These are phyloP conservation scores for Columba guinea DNA, from an alignment of 2,797 vertebrate genomes.

Conservation along the genomic window DNA sequence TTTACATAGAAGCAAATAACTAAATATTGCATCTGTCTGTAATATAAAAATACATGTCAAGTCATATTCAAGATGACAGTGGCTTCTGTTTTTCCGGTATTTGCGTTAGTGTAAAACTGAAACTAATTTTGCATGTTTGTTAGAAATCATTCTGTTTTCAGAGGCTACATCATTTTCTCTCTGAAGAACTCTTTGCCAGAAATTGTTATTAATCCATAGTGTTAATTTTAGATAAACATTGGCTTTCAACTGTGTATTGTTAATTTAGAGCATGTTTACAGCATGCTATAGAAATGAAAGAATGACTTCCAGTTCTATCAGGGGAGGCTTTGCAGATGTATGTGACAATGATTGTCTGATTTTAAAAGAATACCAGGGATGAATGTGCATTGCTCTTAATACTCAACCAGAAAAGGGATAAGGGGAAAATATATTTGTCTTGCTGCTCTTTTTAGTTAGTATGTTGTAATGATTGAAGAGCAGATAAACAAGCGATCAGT, in stretches of 20 bases:
- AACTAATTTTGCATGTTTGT: slow-evolving; percentile 33
- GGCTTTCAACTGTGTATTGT: neutral
- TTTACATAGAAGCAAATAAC: slow-evolving; percentile 75
- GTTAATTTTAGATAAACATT: neutral
- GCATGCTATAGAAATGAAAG: slow-evolving; percentile 9
- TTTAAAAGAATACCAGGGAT: neutral
- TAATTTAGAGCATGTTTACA: slow-evolving; percentile 29
- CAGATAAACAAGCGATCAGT: slow-evolving; percentile 15
- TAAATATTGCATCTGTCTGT: slow-evolving; percentile 70
- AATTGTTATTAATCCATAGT: neutral
- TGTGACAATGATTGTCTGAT: neutral
- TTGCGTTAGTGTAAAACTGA: slow-evolving; percentile 44
- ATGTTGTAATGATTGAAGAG: neutral
- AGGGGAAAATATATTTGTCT: neutral
- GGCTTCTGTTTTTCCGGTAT: slow-evolving; percentile 39
- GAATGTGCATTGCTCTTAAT: neutral
- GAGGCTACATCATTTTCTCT: slow-evolving; percentile 26
- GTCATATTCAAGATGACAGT: slow-evolving; percentile 3
- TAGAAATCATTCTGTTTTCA: slow-evolving; percentile 31
- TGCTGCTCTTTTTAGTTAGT: neutral
- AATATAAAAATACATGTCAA: slow-evolving; percentile 34
- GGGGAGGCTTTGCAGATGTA: slow-evolving; percentile 43
- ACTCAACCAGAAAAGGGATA: neutral
- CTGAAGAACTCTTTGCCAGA: neutral
- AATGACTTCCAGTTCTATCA: slow-evolving; percentile 18